A percentile compares a stretch with the other conserved stretches of the same genome.
Evolutionary conservation across 2,888 invertebrate genomes (phyloP).

Genomic region (Drosophila paucipuncta): DNA sequence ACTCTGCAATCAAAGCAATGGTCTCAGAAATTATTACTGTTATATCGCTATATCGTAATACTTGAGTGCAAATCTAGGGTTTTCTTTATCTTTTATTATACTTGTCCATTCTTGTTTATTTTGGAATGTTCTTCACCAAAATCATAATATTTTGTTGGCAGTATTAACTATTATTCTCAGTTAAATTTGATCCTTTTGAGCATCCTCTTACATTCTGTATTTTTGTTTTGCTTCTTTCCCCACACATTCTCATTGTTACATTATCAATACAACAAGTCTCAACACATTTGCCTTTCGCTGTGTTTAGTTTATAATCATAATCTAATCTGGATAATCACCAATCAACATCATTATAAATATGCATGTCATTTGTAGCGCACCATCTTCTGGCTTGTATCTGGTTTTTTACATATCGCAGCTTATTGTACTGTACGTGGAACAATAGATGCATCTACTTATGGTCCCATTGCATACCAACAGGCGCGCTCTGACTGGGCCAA

Average conservation of each 20-base stretch:
- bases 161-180: background rate
- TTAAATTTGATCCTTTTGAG: background rate
- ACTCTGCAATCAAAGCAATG: conserved; percentile 11
- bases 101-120: background rate
- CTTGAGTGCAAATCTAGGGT: background rate
- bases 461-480: conserved; percentile 50
- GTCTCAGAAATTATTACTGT: conserved; percentile 9
- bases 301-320: background rate
- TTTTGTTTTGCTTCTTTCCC: background rate
- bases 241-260: background rate
- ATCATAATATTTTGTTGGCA: background rate
- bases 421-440: conserved; percentile 2
- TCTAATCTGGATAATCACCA: conserved; percentile 3
- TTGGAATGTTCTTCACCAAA: background rate
- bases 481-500: conserved; percentile 35
- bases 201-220: background rate
- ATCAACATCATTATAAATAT: conserved; percentile 1
- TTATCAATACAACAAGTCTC: background rate
- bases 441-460: conserved; percentile 16
- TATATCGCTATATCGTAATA: conserved; percentile 23
- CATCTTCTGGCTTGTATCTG: background rate
- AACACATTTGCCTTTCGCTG: background rate
- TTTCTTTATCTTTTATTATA: background rate
- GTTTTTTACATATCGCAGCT: background rate
- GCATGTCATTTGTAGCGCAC: background rate